Conservation (phyloP, 2,797 vertebrate genomes). For the Morelia viridis region DNA sequence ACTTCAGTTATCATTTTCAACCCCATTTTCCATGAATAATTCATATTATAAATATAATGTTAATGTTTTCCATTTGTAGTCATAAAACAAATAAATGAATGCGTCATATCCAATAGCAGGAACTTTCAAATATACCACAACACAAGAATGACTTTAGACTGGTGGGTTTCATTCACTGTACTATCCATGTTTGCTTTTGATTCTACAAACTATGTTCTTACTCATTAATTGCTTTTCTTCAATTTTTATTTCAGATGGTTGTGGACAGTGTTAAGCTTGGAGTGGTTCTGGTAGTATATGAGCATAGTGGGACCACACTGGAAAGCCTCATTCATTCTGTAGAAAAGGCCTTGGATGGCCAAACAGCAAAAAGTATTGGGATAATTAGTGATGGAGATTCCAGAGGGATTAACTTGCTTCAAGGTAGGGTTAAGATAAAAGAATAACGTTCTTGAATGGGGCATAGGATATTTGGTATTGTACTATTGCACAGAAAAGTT, state of each 20-base stretch:
- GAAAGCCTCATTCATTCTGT: conserved; percentile 75
- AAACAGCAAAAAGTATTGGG: conserved; percentile 76
- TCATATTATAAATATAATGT: not conserved
- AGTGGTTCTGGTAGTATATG: conserved; percentile 77
- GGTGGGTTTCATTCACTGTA: not conserved
- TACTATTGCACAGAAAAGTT: not conserved
- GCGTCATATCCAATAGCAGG: not conserved
- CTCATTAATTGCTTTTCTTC: not conserved
- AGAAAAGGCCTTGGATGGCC: conserved; percentile 73
- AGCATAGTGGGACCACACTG: conserved; percentile 76
- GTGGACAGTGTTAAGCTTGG: conserved; percentile 73
- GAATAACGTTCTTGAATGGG: not conserved
- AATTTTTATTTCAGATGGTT: conserved; percentile 74
- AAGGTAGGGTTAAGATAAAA: conserved; percentile 65
- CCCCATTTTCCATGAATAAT: not conserved
- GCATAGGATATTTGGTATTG: not conserved
- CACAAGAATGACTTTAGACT: not conserved
- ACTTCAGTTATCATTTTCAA: not conserved
- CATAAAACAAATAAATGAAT: not conserved
- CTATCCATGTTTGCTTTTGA: not conserved
- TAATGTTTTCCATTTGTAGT: not conserved
- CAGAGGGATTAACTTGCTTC: conserved; percentile 77
- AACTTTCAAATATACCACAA: not conserved
- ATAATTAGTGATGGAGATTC: conserved; percentile 80
- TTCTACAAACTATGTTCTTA: not conserved